These are phyloP conservation scores for Salvator merianae DNA, from an alignment of 2,113 vertebrate genomes.

Conservation along the genomic window DNA sequence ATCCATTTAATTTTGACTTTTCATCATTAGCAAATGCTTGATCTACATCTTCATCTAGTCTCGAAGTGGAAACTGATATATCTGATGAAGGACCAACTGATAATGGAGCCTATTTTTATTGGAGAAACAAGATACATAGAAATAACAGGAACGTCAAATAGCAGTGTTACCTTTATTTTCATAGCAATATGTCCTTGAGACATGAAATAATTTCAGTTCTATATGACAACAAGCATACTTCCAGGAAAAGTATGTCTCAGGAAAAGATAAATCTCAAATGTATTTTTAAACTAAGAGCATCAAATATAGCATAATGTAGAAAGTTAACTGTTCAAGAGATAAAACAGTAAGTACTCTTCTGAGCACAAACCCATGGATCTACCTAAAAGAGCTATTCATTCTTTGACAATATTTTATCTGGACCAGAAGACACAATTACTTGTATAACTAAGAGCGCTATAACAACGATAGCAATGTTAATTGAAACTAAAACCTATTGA, in stretches of 20 bases:
- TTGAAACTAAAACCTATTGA: too few species aligned
- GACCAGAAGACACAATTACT: not conserved
- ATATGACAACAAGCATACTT: not conserved
- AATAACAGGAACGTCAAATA: conserved; percentile 29
- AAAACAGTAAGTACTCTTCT: too few species aligned
- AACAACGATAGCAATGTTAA: not conserved
- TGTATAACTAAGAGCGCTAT: not conserved
- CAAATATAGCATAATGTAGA: not conserved
- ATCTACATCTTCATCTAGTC: conserved; percentile 44
- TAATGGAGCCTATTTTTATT: conserved; percentile 61
- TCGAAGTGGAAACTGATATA: conserved; percentile 58
- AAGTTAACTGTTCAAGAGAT: too few species aligned
- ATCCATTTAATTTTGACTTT: conserved; percentile 33
- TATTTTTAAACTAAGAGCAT: not conserved
- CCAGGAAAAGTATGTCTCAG: not conserved
- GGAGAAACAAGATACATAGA: conserved; percentile 32
- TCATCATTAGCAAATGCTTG: conserved; percentile 37
- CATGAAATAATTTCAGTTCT: not conserved
- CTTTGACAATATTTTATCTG: too few species aligned
- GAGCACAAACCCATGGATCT: not conserved
- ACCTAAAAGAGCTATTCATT: not conserved
- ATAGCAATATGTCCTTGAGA: not conserved
- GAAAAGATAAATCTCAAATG: not conserved
- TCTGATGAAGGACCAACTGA: conserved; percentile 53
- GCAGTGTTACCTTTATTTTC: conserved; percentile 1